Conservation (phyloP, 2,888 invertebrate species). For the Drosophila planitibia region DNA sequence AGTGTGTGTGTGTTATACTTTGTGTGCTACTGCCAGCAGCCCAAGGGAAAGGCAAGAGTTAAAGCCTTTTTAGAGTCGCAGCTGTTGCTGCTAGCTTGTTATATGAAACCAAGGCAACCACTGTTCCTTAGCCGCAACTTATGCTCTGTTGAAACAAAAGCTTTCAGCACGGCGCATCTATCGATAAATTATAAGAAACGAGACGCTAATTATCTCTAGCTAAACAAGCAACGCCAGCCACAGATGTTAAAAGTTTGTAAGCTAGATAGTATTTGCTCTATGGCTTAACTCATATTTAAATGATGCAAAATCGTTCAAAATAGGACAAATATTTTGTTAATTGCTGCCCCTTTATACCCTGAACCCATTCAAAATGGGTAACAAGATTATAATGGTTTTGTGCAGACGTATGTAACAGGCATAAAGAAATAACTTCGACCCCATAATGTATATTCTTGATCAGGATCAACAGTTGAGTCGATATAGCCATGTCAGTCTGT, state of each 20-base stretch:
- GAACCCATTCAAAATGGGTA: not conserved
- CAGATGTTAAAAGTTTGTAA: constrained; percentile 20
- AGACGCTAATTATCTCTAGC: constrained; percentile 46
- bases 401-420: not conserved
- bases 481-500: not conserved
- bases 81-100: constrained; percentile 51
- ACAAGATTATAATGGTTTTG: not conserved
- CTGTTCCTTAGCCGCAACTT: constrained; percentile 34
- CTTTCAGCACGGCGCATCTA: constrained; percentile 39
- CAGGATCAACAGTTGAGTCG: not conserved
- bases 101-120: constrained; percentile 35
- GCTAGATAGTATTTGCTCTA: not conserved
- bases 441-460: not conserved
- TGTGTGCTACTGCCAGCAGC: constrained; percentile 1
- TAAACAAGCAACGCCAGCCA: constrained; percentile 26
- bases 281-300: not conserved
- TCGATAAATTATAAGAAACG: constrained; percentile 56
- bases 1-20: constrained; percentile 9
- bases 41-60: constrained; percentile 35
- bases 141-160: constrained; percentile 46
- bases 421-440: not conserved
- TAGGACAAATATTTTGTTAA: not conserved
- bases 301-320: not conserved
- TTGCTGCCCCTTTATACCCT: not conserved
- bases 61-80: constrained; percentile 50